These are phyloP conservation scores for Heliconius cydno DNA, from an alignment of 2,888 invertebrate species.

Conservation along the genomic window DNA sequence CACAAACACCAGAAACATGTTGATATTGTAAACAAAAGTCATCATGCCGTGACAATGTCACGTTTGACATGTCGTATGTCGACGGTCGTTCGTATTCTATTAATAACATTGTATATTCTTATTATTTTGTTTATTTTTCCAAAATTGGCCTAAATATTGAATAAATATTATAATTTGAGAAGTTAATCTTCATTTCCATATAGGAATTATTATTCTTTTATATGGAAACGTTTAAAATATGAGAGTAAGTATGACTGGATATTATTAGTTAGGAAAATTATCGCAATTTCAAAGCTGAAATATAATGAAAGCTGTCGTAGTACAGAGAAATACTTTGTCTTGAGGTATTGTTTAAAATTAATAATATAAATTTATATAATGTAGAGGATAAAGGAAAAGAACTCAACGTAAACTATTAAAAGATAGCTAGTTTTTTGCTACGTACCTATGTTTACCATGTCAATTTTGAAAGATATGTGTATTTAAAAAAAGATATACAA, in stretches of 20 bases:
- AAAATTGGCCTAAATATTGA: neutral
- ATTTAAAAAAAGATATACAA: neutral
- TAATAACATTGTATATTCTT: neutral
- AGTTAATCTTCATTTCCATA: too few species aligned
- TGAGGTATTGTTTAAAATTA: too few species aligned
- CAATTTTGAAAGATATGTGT: neutral
- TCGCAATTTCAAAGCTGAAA: too few species aligned
- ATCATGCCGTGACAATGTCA: neutral
- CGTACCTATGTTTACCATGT: neutral
- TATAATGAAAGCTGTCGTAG: neutral
- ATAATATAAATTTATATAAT: too few species aligned
- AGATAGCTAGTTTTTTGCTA: too few species aligned
- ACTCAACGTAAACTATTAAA: too few species aligned
- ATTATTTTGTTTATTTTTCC: neutral
- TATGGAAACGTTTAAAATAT: neutral
- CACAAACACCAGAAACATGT: slow-evolving; percentile 26
- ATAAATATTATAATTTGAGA: neutral
- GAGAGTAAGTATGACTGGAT: neutral
- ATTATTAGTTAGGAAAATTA: too few species aligned
- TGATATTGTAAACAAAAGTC: slow-evolving; percentile 26
- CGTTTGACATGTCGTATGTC: slow-evolving; percentile 3
- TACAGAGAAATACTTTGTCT: neutral
- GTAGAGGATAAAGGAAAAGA: too few species aligned
- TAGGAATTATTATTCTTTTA: neutral
- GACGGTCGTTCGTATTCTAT: neutral